Evolutionary conservation across 2,888 invertebrate species (phyloP).

Genomic region (Agrochola litura): DNA sequence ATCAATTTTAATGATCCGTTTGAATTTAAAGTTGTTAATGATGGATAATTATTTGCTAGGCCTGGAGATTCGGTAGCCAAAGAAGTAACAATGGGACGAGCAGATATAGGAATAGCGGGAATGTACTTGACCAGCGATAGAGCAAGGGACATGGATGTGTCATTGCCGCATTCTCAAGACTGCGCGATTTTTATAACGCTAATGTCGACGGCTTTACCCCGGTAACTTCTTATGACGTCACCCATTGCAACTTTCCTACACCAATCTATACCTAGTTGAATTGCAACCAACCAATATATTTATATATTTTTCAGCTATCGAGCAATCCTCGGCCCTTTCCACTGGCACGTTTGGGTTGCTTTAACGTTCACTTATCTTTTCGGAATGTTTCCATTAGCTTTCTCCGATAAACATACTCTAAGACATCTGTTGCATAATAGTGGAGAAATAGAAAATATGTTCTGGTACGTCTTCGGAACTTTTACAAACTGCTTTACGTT

Average conservation of each 20-base stretch:
- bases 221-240: conserved; percentile 78
- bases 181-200: conserved; percentile 95
- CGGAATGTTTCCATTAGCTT: conserved; percentile 94
- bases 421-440: conserved; percentile 92
- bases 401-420: conserved; percentile 93
- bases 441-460: conserved; percentile 95
- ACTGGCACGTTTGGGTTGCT: conserved; percentile 95
- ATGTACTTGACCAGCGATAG: conserved; percentile 92
- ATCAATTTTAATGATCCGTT: neutral
- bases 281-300: neutral
- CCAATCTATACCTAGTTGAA: neutral
- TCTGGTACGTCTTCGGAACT: conserved; percentile 96
- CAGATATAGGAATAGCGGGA: conserved; percentile 94
- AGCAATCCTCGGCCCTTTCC: conserved; percentile 95
- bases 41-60: conserved; percentile 75
- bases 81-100: conserved; percentile 88
- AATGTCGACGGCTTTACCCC: conserved; percentile 94
- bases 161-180: conserved; percentile 92
- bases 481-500: conserved; percentile 95
- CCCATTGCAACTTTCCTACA: neutral
- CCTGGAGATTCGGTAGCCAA: conserved; percentile 91
- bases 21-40: neutral
- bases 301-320: conserved; percentile 91
- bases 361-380: conserved; percentile 93
- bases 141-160: conserved; percentile 90